Conservation (phyloP, 2,797 vertebrate species). For the Ctenopoma multispine region DNA sequence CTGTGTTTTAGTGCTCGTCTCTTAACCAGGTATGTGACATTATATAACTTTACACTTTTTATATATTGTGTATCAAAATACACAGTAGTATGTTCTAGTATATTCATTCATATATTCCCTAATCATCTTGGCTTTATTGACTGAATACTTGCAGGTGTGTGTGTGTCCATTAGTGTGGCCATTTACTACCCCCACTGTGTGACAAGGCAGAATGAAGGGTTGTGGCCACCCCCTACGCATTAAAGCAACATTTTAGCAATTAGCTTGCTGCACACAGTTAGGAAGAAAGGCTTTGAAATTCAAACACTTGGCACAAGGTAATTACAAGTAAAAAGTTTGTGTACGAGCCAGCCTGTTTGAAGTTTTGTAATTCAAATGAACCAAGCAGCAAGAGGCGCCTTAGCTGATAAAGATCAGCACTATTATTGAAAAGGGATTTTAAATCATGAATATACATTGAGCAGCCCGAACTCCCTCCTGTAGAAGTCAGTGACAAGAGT, state of each 20-base stretch:
- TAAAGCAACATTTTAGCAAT: constrained; percentile 33
- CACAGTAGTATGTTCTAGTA: neutral
- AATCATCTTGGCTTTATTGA: constrained; percentile 30
- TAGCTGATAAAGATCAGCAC: constrained; percentile 50
- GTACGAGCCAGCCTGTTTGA: constrained; percentile 45
- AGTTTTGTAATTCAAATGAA: constrained; percentile 40
- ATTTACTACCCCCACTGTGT: constrained; percentile 31
- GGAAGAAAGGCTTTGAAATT: constrained; percentile 15
- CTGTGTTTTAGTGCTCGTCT: too few species aligned
- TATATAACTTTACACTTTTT: too few species aligned
- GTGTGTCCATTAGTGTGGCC: constrained; percentile 29
- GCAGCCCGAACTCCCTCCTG: constrained; percentile 23
- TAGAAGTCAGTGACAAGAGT: constrained; percentile 39
- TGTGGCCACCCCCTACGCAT: constrained; percentile 31
- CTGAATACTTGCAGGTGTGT: constrained; percentile 18
- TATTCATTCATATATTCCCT: too few species aligned
- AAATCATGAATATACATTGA: constrained; percentile 59
- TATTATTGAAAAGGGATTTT: constrained; percentile 41
- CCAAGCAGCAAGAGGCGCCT: constrained; percentile 23
- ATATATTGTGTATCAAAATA: too few species aligned
- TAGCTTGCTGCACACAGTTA: constrained; percentile 21
- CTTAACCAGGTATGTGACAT: too few species aligned
- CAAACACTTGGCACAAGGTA: constrained; percentile 40
- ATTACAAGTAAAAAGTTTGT: constrained; percentile 42
- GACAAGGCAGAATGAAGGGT: constrained; percentile 27